Conservation (phyloP, 2,113 vertebrate genomes). For the Sus scrofa region T2T-Sscrofa CM000827.6:109201001-109201500, state of each 20-base stretch:
- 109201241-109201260: fast-evolving
- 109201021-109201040: too few species aligned
- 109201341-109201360: background rate
- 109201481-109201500: background rate
- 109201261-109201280: too few species aligned
- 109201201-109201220: fast-evolving
- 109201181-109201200: background rate
- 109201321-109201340: background rate
- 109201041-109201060: background rate
- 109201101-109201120: fast-evolving
- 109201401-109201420: conserved; percentile 26
- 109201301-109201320: fast-evolving
- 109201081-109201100: background rate
- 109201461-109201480: background rate
- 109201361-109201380: conserved; percentile 30
- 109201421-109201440: conserved; percentile 9
- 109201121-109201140: fast-evolving
- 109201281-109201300: fast-evolving
- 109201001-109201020: background rate
- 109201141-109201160: fast-evolving
- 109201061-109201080: fast-evolving
- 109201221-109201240: background rate
- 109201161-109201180: fast-evolving
- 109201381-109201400: conserved; percentile 67
- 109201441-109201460: conserved; percentile 38